phyloP scores from a whole-genome alignment of 2,113 vertebrate species.

The Scophthalmus maximus region DNA sequence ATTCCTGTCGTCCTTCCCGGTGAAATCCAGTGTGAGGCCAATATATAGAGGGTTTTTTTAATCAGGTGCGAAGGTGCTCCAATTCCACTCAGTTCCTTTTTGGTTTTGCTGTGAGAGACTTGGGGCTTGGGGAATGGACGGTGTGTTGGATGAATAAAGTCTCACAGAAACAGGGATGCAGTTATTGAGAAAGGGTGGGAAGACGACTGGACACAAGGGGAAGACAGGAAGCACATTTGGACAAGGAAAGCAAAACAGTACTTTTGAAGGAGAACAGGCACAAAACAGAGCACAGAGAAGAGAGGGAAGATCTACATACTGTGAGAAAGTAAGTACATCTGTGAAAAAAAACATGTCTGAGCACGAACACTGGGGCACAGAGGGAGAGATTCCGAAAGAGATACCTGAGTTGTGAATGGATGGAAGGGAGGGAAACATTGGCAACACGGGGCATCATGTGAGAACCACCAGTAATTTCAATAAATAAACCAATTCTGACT shows the following conservation, averaged over 20 bases:
- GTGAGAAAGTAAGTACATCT: too few species aligned
- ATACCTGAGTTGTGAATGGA: conserved; percentile 73
- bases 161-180: conserved; percentile 22
- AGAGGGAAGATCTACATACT: conserved; percentile 40
- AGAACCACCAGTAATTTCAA: not conserved
- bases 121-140: conserved; percentile 3
- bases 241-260: conserved; percentile 42
- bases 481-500: not conserved
- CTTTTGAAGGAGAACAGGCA: conserved; percentile 5
- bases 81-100: conserved; percentile 37
- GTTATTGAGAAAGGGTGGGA: conserved; percentile 5
- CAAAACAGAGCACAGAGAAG: conserved; percentile 40
- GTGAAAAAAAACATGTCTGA: conserved; percentile 56
- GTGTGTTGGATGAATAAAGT: not conserved
- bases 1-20: conserved; percentile 51
- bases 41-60: not conserved
- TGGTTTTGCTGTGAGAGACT: conserved; percentile 35
- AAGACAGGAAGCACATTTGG: conserved; percentile 56
- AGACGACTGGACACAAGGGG: conserved; percentile 30
- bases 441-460: not conserved
- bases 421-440: conserved; percentile 6
- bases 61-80: conserved; percentile 7
- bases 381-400: conserved; percentile 27
- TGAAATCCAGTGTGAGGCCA: conserved; percentile 38
- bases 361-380: conserved; percentile 26